Evolutionary conservation across 2,888 invertebrate species (phyloP).

Genomic region (Eumacrocentrus americanus): DNA sequence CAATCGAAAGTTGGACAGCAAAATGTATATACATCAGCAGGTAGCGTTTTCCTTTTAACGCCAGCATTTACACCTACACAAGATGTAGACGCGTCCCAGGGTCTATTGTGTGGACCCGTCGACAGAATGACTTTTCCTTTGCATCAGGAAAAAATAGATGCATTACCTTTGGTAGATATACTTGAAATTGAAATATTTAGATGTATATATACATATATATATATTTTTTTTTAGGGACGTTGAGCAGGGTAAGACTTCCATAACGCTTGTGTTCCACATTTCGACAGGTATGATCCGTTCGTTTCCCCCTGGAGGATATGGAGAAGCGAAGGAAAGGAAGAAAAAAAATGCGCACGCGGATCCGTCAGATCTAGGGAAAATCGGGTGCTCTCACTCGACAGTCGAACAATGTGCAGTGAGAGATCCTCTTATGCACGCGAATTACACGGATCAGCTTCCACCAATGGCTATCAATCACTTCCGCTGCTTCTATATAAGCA

Average conservation of each 20-base stretch:
- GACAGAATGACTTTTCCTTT: constrained; percentile 49
- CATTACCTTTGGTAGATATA: neutral
- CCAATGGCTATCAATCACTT: constrained; percentile 59
- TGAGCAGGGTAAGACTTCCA: constrained; percentile 23
- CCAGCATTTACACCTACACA: constrained; percentile 39
- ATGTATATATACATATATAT: constrained; percentile 26
- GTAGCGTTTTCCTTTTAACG: constrained; percentile 40
- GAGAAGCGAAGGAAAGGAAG: constrained; percentile 18
- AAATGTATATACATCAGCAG: constrained; percentile 28
- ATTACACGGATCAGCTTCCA: constrained; percentile 56
- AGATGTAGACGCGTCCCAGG: neutral
- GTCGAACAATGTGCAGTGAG: constrained; percentile 45
- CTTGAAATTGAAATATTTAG: constrained; percentile 25
- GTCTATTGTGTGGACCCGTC: no score
- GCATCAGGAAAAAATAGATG: constrained; percentile 16
- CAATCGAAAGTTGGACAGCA: no score
- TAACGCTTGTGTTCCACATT: neutral
- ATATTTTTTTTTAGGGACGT: no score
- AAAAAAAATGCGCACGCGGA: constrained; percentile 32
- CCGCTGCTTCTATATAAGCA: constrained; percentile 21
- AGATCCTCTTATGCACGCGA: constrained; percentile 52
- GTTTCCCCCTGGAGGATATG: neutral
- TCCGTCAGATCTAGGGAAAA: constrained; percentile 23
- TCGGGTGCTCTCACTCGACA: constrained; percentile 43
- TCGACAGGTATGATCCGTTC: neutral